phyloP scores from a whole-genome alignment of 2,888 invertebrate species.

The Mellilla xanthometata region DNA sequence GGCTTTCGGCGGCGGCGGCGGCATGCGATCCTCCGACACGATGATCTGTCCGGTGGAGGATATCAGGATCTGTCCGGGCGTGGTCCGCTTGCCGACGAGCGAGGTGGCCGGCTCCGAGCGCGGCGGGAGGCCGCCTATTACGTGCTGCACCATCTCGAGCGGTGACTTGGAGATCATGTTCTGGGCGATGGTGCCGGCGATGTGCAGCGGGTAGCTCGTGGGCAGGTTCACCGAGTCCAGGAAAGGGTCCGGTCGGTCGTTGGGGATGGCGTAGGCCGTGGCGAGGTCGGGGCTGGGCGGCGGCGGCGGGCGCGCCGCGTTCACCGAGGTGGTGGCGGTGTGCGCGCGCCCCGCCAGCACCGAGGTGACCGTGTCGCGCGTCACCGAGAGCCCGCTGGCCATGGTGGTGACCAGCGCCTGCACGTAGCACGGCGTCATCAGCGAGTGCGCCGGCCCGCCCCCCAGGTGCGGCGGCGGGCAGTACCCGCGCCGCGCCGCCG shows the following conservation, averaged over 20 bases:
- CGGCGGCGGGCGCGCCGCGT: constrained; percentile 75
- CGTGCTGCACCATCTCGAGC: constrained; percentile 90
- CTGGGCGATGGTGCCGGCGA: constrained; percentile 76
- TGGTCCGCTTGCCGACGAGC: constrained; percentile 52
- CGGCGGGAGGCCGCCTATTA: constrained; percentile 86
- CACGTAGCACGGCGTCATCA: constrained; percentile 69
- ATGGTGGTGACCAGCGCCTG: constrained; percentile 74
- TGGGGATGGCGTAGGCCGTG: constrained; percentile 72
- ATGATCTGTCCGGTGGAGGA: constrained; percentile 89
- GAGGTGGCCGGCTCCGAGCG: constrained; percentile 56
- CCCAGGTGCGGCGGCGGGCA: constrained; percentile 76
- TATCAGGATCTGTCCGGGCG: constrained; percentile 88
- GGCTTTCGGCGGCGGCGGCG: constrained; percentile 84
- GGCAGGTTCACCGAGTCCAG: constrained; percentile 73
- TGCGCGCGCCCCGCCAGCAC: constrained; percentile 89
- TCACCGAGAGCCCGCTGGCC: constrained; percentile 89
- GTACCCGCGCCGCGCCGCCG: constrained; percentile 70
- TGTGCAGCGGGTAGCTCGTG: constrained; percentile 68
- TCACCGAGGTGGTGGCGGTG: constrained; percentile 89
- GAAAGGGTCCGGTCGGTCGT: constrained; percentile 74
- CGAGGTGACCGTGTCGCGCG: constrained; percentile 91
- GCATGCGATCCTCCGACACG: constrained; percentile 86
- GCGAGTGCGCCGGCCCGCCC: constrained; percentile 69
- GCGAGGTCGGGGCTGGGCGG: constrained; percentile 69
- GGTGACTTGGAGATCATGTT: constrained; percentile 84